Conservation (phyloP, 1,140 invertebrate genomes). For the Charaxes varanes region DNA sequence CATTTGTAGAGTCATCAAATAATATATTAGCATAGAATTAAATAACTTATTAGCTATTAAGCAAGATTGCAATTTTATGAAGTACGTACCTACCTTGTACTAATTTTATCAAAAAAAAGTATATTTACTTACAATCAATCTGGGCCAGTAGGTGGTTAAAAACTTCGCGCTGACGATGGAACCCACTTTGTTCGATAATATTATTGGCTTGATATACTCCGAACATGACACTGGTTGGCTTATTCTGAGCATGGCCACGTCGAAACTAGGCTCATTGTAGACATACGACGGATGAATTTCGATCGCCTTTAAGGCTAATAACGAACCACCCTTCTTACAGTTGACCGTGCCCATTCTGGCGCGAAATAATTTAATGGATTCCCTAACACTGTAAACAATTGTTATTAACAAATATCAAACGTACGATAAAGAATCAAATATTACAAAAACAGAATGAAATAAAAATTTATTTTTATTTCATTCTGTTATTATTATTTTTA, state of each 20-base stretch:
- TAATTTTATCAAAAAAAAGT: background rate
- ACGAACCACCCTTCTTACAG: conserved; percentile 46
- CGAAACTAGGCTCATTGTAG: conserved; percentile 32
- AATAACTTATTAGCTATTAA: too few relatives aligned
- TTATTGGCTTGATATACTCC: conserved; percentile 32
- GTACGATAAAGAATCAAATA: too few relatives aligned
- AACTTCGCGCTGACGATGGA: conserved; percentile 40
- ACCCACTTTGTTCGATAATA: conserved; percentile 25
- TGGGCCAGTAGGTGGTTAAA: conserved; percentile 50
- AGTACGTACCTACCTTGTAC: background rate
- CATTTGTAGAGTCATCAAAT: too few relatives aligned
- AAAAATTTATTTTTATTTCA: background rate
- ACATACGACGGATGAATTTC: conserved; percentile 45
- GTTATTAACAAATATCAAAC: too few relatives aligned
- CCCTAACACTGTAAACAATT: conserved; percentile 39
- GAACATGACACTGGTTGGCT: conserved; percentile 21
- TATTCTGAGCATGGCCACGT: conserved; percentile 38
- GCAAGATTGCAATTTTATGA: background rate
- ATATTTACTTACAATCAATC: conserved; percentile 46
- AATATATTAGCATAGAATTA: too few relatives aligned
- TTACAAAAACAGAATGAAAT: too few relatives aligned
- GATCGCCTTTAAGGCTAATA: conserved; percentile 39
- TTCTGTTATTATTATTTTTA: background rate
- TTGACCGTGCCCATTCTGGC: conserved; percentile 49
- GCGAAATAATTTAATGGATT: conserved; percentile 44